phyloP scores from a whole-genome alignment of 1,140 invertebrate species.

The Helicoverpa zea region DNA sequence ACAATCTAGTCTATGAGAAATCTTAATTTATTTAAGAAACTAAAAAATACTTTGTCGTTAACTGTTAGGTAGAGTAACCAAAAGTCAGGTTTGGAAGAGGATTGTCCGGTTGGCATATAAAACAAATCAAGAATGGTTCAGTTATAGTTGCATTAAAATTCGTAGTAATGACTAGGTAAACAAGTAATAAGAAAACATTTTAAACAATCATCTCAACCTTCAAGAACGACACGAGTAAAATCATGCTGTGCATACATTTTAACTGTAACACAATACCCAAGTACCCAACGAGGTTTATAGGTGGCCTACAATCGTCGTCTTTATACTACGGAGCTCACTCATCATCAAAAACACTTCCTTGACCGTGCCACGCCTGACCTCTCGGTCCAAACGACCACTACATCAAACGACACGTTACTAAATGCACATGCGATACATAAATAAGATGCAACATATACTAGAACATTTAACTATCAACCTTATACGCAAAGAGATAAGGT shows the following conservation, averaged over 20 bases:
- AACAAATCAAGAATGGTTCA: no score
- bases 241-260: constrained; percentile 9
- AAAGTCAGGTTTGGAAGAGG: no score
- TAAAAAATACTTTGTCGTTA: no score
- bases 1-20: no score
- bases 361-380: constrained; percentile 48
- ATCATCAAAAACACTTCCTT: constrained; percentile 48
- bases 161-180: no score
- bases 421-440: constrained; percentile 46
- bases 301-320: constrained; percentile 42
- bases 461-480: constrained; percentile 20
- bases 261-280: constrained; percentile 1
- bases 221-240: constrained; percentile 10
- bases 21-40: no score
- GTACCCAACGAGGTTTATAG: constrained; percentile 36
- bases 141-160: no score
- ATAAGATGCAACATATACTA: constrained; percentile 42
- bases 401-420: constrained; percentile 42
- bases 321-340: not conserved
- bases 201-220: not conserved
- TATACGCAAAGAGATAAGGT: constrained; percentile 23
- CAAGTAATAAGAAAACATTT: no score
- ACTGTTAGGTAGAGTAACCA: no score
- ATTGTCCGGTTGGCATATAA: no score
- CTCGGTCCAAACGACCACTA: constrained; percentile 36